Base-by-base conservation (phyloP, 2,888 invertebrate genomes). In the Axea sp. region DNA sequence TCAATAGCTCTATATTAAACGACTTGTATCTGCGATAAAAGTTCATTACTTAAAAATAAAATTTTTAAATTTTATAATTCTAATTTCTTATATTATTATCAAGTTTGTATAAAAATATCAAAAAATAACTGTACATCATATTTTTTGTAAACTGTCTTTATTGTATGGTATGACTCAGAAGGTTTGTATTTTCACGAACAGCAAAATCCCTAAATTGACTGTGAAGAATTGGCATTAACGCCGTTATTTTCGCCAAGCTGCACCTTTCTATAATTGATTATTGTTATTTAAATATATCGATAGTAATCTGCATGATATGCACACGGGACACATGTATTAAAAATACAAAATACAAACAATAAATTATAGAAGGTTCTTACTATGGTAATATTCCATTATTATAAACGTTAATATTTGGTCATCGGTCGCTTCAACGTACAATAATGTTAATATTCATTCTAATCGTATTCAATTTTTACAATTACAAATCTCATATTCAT, bases 371-470 rank as follows among this genome's bases (percentile, higher is more conserved):
- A 76, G 49, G 73, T 28, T 73, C 75, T 53, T 76, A 60, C 78
- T 73, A 73, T 68, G 76, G 76, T 75, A 77, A 76, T 78, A 77
- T 72, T 77, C 77, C 79, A 75, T 60, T 43, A 55, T 24, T 33
- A 76, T 80, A 79, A 79, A 78, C 75, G 81, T 78, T 80, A 85
- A 87, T 87, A 87, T 87, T 87, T 87, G 87, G 87, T 87, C 85
- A 83, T 85, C 85, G 83, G 80, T 79, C 55, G 62, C 75, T 76
- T 76, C 35, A 76, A 64, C 59, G 41, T 51, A 53, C 12, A 28
- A 49, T 33, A 49, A 64, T 59, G 51, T 60, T 55, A 47, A 39
- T 65, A 59, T 28, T 41, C 31, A 14, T 24, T 41, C 47, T 69
- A 64, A 55, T 31, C 35, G 35, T 45, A 41, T 26, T 33, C 26